Conservation (phyloP, 2,113 vertebrate genomes). For the Neofelis nebulosa region DNA sequence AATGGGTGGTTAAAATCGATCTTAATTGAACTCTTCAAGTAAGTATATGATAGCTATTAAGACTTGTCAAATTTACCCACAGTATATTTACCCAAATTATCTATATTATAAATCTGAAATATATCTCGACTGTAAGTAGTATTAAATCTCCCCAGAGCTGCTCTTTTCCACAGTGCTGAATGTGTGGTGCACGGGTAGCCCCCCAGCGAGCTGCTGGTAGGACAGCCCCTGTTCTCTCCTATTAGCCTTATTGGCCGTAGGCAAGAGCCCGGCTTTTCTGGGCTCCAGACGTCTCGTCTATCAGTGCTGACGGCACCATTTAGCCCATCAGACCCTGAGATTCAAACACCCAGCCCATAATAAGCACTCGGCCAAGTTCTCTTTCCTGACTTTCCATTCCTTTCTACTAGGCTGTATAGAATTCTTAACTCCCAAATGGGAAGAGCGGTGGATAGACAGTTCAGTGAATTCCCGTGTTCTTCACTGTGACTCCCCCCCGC, state of each 20-base stretch:
- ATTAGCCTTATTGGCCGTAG: not conserved
- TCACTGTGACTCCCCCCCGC: not conserved
- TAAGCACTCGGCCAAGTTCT: not conserved
- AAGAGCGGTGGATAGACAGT: not conserved
- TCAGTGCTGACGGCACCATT: not conserved
- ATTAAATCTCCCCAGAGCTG: not conserved
- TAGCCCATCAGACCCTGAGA: not conserved
- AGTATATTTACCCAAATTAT: not conserved
- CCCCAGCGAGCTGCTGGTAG: not conserved
- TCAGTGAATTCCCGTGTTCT: not conserved
- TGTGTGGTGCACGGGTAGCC: not conserved
- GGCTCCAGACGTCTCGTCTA: not conserved
- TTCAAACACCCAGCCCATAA: not conserved
- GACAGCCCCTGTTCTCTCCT: not conserved
- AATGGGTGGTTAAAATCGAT: not conserved
- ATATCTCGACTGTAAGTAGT: not conserved
- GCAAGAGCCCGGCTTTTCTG: not conserved
- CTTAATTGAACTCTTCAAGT: slow-evolving; percentile 14
- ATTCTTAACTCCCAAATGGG: not conserved
- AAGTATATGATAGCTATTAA: not conserved
- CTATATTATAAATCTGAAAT: not conserved
- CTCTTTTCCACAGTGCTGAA: not conserved
- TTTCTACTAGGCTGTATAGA: not conserved
- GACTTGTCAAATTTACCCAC: not conserved
- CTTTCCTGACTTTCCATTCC: not conserved